phyloP scores from a whole-genome alignment of 1,140 invertebrate species.

The Drusus annulatus region DNA sequence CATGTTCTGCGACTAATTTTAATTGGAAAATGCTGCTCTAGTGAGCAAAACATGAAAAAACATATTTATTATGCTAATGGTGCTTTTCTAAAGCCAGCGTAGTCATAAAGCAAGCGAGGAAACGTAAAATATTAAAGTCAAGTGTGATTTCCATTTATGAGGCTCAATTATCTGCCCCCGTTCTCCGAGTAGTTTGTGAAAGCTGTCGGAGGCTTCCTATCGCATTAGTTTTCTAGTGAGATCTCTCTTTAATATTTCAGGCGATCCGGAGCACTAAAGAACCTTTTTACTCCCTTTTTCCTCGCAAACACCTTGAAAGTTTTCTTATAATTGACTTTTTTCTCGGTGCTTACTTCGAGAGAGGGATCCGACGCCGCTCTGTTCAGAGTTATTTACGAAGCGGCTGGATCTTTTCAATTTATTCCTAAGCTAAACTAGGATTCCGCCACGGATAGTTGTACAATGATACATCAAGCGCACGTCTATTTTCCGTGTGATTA shows the following conservation, averaged over 20 bases:
- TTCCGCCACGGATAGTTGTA: too few species aligned
- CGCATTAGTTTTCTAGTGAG: conserved; percentile 16
- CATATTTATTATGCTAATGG: too few species aligned
- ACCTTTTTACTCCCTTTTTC: background rate
- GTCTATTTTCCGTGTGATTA: too few species aligned
- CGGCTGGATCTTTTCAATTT: background rate
- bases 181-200: background rate
- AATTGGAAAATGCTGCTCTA: too few species aligned
- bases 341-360: background rate
- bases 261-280: background rate
- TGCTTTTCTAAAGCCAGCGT: too few species aligned
- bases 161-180: background rate
- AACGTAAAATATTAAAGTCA: too few species aligned
- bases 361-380: background rate
- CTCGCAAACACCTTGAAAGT: background rate
- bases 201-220: background rate
- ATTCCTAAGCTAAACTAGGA: background rate
- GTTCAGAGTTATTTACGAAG: conserved; percentile 1
- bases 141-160: too few species aligned
- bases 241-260: conserved; percentile 19
- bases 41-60: too few species aligned
- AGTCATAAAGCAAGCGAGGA: too few species aligned
- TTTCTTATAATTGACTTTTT: conserved; percentile 23
- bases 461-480: too few species aligned
- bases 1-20: too few species aligned